Percentiles rank a stretch among this genome's conserved stretches.
Evolutionary conservation across 1,140 invertebrate species (phyloP).

Genomic region (Spodoptera frugiperda): DNA sequence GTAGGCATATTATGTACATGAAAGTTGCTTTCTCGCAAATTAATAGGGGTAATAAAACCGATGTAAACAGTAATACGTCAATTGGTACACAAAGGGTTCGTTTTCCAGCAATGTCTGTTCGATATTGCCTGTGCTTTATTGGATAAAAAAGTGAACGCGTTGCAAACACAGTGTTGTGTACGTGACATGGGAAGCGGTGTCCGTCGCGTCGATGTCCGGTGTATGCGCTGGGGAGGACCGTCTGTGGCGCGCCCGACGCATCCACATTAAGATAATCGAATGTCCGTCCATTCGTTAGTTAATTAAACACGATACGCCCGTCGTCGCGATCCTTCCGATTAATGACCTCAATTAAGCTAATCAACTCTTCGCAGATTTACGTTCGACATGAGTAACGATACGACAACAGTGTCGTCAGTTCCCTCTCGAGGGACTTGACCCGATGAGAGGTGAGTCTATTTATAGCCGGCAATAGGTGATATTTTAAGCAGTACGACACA

Average conservation of each 20-base stretch:
- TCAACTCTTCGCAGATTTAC: conserved; percentile 79
- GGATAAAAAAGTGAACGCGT: conserved; percentile 25
- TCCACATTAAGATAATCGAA: conserved; percentile 76
- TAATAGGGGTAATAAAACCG: conserved; percentile 27
- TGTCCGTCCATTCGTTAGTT: conserved; percentile 77
- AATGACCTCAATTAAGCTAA: conserved; percentile 82
- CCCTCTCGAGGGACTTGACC: conserved; percentile 32
- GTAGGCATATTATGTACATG: not conserved
- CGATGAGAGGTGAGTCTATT: conserved; percentile 57
- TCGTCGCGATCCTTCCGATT: conserved; percentile 73
- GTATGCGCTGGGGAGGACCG: conserved; percentile 2
- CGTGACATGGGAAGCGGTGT: conserved; percentile 8
- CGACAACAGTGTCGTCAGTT: conserved; percentile 55
- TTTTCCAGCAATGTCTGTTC: conserved; percentile 12
- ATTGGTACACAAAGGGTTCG: conserved; percentile 10
- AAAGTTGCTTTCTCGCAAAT: not conserved
- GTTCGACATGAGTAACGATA: conserved; percentile 48
- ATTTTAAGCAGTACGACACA: conserved; percentile 33
- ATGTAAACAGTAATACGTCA: conserved; percentile 24
- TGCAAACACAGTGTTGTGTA: conserved; percentile 20
- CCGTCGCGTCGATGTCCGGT: conserved; percentile 21
- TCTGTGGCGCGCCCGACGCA: conserved; percentile 48
- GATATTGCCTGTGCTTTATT: conserved; percentile 5
- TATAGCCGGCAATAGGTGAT: conserved; percentile 52
- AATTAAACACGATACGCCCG: conserved; percentile 80